Evolutionary conservation across 2,113 vertebrate species (phyloP).

Genomic region (Xerus inauris): DNA sequence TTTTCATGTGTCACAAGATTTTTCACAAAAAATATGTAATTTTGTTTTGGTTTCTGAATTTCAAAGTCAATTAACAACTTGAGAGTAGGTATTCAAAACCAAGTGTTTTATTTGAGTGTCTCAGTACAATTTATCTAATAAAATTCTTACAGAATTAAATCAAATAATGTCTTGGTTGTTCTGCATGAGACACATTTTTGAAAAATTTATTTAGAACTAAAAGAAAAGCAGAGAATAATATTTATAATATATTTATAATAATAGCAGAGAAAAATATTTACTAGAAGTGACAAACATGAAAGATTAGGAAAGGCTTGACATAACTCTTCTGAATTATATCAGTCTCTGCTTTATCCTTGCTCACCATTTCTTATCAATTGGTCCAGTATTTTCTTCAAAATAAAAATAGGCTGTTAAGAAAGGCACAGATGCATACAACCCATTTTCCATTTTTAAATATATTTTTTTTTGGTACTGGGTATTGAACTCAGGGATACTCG

Average conservation of each 20-base stretch:
- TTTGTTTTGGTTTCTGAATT: slow-evolving; percentile 6
- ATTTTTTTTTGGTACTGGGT: too few relatives aligned
- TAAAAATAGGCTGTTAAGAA: not conserved
- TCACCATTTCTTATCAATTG: not conserved
- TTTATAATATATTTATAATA: too few relatives aligned
- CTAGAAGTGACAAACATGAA: not conserved
- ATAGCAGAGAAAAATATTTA: not conserved
- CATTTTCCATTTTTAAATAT: not conserved
- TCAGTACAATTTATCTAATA: not conserved
- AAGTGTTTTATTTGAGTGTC: not conserved
- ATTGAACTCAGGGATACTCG: too few relatives aligned
- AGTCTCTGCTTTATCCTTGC: not conserved
- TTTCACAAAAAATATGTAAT: not conserved
- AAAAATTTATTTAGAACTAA: not conserved
- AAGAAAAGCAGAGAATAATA: not conserved
- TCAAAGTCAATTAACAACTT: not conserved
- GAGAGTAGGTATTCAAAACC: not conserved
- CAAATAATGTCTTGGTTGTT: not conserved
- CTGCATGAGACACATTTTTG: not conserved
- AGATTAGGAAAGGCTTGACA: not conserved
- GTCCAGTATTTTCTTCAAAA: not conserved
- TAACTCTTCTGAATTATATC: not conserved
- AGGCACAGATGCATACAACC: not conserved
- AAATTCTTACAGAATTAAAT: not conserved
- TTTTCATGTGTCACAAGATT: not conserved